Evolutionary conservation across 2,797 vertebrate genomes (phyloP), one percentile per base, ranked within the genome.

Genomic region (Lutjanus argentimaculatus): DNA sequence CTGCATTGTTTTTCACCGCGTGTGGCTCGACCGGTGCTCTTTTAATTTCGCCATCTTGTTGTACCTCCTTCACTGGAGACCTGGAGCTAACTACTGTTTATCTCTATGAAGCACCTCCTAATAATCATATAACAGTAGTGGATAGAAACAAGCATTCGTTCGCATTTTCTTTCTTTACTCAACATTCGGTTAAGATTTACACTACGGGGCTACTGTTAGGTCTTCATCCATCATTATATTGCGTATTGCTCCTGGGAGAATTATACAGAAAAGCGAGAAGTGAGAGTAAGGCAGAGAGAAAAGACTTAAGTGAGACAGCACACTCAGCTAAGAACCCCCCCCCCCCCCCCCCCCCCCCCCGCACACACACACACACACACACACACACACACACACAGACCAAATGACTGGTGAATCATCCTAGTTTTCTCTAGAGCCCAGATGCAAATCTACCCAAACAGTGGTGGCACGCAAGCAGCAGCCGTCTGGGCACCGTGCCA

Each of bases 361-460:
- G 2, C 25, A 68, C 76, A 76, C 15, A 79, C 52, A 52, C 64
- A 49, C 72, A 73, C 43, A 48, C 40, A 72, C 70, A 63, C 67
- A 81, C 13, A 21, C 49, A 79, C 67, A 73, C 59, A 53, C 49
- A 55, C 46, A 59, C 22, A 72, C 77, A 76, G 13, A 79, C 46
- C 83, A n/a, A 90, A 82, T 42, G 63, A 72, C 77, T 79, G 40
- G 67, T 89, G 80, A 92, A 88, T 88, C 88, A 90, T 91, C 75
- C 84, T 70, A 79, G 77, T 93, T 92, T 88, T 92, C 90, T 89
- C 85, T 74, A 30, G 73, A 88, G 91, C 82, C 81, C 87, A 88
- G 91, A 96, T 95, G 89, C 87, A 92, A 95, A 96, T 95, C 93
- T 84, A 82, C 64, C 83, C 85, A 87, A 92, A 93, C 91, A 91